A percentile compares a stretch with the other conserved stretches of the same genome.
These are phyloP conservation scores for Haemorhous mexicanus DNA, from an alignment of 2,113 vertebrate genomes.

Conservation along the genomic window DNA sequence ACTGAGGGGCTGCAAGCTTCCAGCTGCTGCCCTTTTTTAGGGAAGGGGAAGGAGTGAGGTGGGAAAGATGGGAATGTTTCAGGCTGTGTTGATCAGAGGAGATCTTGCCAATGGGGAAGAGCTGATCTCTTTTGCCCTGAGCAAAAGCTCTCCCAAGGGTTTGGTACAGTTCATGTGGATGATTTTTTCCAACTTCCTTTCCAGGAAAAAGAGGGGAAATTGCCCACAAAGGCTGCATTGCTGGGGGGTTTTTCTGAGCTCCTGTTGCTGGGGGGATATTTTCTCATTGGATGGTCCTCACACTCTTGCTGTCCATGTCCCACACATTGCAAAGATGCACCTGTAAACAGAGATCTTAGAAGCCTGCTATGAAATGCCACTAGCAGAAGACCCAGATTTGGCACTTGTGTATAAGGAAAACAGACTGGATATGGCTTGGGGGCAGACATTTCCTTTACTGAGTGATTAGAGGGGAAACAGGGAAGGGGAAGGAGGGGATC, in stretches of 20 bases:
- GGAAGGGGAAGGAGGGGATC: neutral
- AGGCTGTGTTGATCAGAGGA: neutral
- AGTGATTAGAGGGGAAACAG: neutral
- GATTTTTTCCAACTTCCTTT: neutral
- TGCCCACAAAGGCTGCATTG: neutral
- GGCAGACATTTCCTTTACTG: neutral
- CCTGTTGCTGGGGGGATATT: neutral
- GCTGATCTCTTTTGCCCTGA: neutral
- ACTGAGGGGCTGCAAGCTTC: neutral
- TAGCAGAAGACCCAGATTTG: neutral
- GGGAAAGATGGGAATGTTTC: neutral
- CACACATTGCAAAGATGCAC: neutral
- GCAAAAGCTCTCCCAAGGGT: neutral
- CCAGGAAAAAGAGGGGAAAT: neutral
- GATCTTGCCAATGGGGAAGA: neutral
- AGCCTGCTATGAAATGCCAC: neutral
- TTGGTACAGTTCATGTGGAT: neutral
- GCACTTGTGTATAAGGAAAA: neutral
- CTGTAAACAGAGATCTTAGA: neutral
- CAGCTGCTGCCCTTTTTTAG: neutral
- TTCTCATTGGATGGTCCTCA: neutral
- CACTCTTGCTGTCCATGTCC: neutral
- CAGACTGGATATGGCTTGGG: neutral
- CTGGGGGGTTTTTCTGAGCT: neutral
- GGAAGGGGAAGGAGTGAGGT: neutral